phyloP scores from a whole-genome alignment of 2,797 vertebrate species.

The Aphelocoma californica region DNA sequence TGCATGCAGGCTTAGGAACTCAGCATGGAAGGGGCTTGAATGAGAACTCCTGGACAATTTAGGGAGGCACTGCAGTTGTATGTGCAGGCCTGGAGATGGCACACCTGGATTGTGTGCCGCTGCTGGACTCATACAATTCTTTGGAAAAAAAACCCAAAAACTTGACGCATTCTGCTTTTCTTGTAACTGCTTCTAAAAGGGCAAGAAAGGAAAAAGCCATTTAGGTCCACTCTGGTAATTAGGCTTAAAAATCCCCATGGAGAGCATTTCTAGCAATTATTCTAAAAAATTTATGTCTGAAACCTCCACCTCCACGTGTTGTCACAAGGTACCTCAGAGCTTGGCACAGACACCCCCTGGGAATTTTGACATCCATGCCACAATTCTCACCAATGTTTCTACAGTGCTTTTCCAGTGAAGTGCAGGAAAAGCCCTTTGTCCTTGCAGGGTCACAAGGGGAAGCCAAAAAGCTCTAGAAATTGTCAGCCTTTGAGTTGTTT shows the following conservation, averaged over 20 bases:
- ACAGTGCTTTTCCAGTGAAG: background rate
- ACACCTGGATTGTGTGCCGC: background rate
- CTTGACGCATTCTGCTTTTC: background rate
- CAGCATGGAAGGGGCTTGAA: background rate
- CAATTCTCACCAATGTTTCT: background rate
- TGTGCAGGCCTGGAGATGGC: constrained; percentile 48
- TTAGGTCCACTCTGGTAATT: background rate
- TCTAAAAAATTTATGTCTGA: background rate
- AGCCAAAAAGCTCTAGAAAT: background rate
- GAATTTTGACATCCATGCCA: background rate
- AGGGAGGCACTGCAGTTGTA: background rate
- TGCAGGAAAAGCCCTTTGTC: background rate
- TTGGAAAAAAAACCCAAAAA: background rate
- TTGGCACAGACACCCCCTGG: background rate
- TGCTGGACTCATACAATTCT: background rate
- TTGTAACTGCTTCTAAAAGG: background rate
- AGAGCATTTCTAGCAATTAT: background rate
- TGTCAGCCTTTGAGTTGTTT: background rate
- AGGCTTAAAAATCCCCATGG: background rate
- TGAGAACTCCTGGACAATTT: background rate
- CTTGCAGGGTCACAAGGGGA: background rate
- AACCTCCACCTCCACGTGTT: background rate
- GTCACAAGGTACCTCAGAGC: background rate
- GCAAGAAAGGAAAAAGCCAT: background rate
- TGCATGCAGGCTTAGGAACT: constrained; percentile 58